Base-by-base conservation (phyloP, 2,113 vertebrate species). In the Actinemys pallida region DNA sequence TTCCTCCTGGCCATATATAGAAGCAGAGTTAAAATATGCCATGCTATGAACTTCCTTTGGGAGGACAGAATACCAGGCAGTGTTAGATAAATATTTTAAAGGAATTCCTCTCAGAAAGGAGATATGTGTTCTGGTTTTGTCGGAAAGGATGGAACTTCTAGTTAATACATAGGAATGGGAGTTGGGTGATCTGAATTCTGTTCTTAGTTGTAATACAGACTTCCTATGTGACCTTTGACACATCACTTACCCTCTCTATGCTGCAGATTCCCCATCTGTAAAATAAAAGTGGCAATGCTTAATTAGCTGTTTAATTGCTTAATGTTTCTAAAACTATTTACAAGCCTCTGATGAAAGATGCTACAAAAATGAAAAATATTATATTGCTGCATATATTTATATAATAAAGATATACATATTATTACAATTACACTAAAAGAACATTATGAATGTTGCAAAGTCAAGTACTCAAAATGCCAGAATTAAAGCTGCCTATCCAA, bases 1-100 rank as follows among this genome's bases (percentile, higher is more conserved):
- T 13, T 93, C 31, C 49, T 93, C 39, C 25, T 57, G 45, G 85
- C 47, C 45, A 6, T 53, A 56, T 81, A 79, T 81, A 84, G 80
- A 94, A 89, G 87, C 65, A 39, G 49, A 91, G 19, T 90, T 96
- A 89, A 93, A 96, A 94, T 92, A 90, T 39, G 90, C n/a, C 35
- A 19, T 1, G 5, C 45, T 90, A 83, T 53, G 82, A 92, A 93
- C 53, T 84, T 89, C 35, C 62, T 83, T 56, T 29, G 20, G 20
- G 42, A 92, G 13, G 39, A 90, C 3, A 95, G 31, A 92, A 56
- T 92, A 53, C 20, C 72, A 90, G 90, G 83, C 3, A 86, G 90
- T 94, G 86, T 79, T 69, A 3, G 86, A 4, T 65, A 81, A 90
- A 75, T 82, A 78, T 94, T 95, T 96, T 84, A 96, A 82, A 88